Conservation (phyloP, 2,113 vertebrate species). For the Ceratotherium simum region DNA sequence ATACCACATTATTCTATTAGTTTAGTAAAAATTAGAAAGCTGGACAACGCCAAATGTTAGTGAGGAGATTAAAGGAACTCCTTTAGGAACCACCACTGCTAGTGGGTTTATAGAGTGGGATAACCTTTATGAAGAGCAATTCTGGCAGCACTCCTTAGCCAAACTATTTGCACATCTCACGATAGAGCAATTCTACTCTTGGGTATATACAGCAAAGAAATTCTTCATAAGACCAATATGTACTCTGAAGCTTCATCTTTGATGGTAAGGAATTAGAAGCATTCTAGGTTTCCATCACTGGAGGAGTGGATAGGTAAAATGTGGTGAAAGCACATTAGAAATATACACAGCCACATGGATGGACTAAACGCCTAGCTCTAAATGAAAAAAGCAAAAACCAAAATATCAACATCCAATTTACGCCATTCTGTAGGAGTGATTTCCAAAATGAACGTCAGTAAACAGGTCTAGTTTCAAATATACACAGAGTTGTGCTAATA, state of each 20-base stretch:
- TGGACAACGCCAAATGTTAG: neutral
- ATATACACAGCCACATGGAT: neutral
- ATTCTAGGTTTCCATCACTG: neutral
- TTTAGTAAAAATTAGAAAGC: slow-evolving; percentile 44
- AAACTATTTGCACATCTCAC: neutral
- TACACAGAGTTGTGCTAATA: neutral
- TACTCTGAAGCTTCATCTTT: neutral
- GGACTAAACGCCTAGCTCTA: neutral
- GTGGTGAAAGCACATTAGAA: neutral
- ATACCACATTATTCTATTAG: neutral
- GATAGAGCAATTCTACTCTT: neutral
- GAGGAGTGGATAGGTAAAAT: neutral
- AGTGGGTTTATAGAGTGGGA: neutral
- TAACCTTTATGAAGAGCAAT: neutral
- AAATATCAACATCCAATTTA: neutral
- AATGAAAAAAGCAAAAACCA: neutral
- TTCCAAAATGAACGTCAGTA: slow-evolving; percentile 21
- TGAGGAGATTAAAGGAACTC: neutral
- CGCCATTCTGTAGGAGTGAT: neutral
- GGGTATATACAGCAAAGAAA: neutral
- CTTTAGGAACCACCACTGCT: neutral
- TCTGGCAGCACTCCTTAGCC: neutral
- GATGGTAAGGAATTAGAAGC: neutral
- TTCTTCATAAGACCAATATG: neutral
- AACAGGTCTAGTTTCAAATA: neutral